Conservation (phyloP, 2,888 invertebrate genomes). For the Campopleginae sp. region DNA sequence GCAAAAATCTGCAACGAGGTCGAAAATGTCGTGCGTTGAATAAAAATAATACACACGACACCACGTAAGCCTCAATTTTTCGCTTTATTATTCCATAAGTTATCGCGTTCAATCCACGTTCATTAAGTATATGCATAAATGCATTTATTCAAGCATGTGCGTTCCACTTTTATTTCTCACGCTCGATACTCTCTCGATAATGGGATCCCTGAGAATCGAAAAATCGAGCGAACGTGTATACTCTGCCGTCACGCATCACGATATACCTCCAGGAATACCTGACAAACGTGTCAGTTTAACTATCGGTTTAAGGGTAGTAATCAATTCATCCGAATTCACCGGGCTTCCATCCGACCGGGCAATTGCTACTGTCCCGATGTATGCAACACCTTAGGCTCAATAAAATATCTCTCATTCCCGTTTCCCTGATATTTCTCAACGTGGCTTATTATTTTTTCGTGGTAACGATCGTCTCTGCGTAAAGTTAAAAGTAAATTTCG, state of each 20-base stretch:
- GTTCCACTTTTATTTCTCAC: constrained; percentile 45
- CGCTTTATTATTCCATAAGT: not conserved
- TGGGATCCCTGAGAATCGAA: constrained; percentile 38
- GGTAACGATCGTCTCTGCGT: not conserved
- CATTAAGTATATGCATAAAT: constrained; percentile 16
- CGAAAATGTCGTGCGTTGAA: not conserved
- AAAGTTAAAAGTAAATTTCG: not conserved
- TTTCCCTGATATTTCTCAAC: not conserved
- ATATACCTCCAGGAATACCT: not conserved
- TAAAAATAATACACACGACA: no score
- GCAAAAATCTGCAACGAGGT: no score
- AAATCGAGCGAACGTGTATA: constrained; percentile 13
- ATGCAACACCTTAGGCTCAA: not conserved
- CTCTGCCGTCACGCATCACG: not conserved
- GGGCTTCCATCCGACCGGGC: constrained; percentile 54
- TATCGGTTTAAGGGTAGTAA: constrained; percentile 62
- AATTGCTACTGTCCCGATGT: constrained; percentile 50
- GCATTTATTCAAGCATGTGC: not conserved
- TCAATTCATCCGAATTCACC: constrained; percentile 55
- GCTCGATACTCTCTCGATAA: constrained; percentile 43
- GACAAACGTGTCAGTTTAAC: constrained; percentile 51
- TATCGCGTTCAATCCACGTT: constrained; percentile 2
- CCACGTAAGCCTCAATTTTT: not conserved
- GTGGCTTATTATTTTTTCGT: not conserved
- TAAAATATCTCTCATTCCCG: not conserved